phyloP scores from a whole-genome alignment of 1,140 invertebrate genomes.

The Brachionus asplanchnoidis region DNA sequence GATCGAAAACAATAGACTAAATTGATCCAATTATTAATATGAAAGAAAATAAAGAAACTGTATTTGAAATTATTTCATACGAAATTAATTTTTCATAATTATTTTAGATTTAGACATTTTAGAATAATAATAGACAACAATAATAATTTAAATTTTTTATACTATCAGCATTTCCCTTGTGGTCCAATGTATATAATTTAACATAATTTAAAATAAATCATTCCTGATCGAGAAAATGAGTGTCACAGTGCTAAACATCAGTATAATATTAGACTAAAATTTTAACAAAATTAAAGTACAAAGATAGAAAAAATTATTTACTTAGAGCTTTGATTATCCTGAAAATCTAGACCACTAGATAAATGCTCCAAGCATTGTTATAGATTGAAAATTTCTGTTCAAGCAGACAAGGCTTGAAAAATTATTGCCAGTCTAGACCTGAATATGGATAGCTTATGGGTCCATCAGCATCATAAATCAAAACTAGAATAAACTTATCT shows the following conservation, averaged over 20 bases:
- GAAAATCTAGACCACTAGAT: background rate
- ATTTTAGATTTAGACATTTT: background rate
- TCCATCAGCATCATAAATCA: background rate
- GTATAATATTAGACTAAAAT: background rate
- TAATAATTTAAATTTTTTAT: background rate
- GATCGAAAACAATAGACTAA: background rate
- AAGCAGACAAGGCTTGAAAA: background rate
- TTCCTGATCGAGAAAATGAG: background rate
- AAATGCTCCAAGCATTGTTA: background rate
- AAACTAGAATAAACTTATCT: background rate
- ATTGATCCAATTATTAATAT: background rate
- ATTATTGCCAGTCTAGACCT: background rate
- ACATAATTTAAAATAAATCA: background rate
- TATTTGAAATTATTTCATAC: background rate
- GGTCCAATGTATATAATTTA: background rate
- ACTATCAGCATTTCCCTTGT: background rate
- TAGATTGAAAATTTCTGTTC: background rate
- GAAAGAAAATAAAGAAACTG: background rate
- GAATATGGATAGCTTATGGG: background rate
- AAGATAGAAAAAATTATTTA: background rate
- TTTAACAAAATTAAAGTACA: background rate
- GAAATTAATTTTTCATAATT: background rate
- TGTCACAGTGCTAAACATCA: background rate
- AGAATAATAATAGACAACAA: background rate
- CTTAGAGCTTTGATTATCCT: background rate